Evolutionary conservation across 2,797 vertebrate species (phyloP), one percentile per base, ranked within the genome.

Genomic region (Eremophila alpestris): DNA sequence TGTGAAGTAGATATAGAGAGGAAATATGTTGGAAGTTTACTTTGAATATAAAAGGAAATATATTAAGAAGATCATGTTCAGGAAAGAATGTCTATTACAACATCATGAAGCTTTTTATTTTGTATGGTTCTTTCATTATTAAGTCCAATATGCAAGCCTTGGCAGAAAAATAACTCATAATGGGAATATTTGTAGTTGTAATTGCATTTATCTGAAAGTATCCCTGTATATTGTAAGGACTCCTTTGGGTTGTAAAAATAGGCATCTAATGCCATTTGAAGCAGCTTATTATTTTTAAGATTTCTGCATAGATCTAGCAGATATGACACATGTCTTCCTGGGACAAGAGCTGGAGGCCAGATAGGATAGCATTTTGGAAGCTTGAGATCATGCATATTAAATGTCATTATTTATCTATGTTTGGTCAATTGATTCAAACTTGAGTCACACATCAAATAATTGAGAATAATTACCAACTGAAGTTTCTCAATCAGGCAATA

Each of bases 401-500:
- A 91, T 71, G 54, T 41, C 26, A 71, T 49, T 67, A 23, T 21
- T 93, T 75, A 68, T 71, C 34, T 63, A 21, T 65, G 58, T 76
- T 91, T 71, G 84, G 71, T 87, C 79, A 93, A 63, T 52, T 87
- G 75, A 94, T 77, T 92, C 41, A 40, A 92, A 58, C 43, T 77
- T 83, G 78, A 94, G 56, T 87, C 81, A 74, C 48, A 80, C 45
- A 84, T 55, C 59, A 90, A 85, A 93, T 94, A 85, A 90, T 30
- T 89, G 49, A 70, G 68, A 95, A 94, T 94, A 95, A 95, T 91
- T 95, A 40, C 24, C 29, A 64, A 55, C 34, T 83, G 69, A 83
- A 88, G 60, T 81, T 90, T 94, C 83, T 78, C 90, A 91, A 92
- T 93, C 95, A 95, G 51, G 79, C 46, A 59, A 68, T 74, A 80